Percentiles rank a stretch among this genome's conserved stretches.
Conservation (phyloP, 2,888 invertebrate genomes). For the Choreutis nemorana region DNA sequence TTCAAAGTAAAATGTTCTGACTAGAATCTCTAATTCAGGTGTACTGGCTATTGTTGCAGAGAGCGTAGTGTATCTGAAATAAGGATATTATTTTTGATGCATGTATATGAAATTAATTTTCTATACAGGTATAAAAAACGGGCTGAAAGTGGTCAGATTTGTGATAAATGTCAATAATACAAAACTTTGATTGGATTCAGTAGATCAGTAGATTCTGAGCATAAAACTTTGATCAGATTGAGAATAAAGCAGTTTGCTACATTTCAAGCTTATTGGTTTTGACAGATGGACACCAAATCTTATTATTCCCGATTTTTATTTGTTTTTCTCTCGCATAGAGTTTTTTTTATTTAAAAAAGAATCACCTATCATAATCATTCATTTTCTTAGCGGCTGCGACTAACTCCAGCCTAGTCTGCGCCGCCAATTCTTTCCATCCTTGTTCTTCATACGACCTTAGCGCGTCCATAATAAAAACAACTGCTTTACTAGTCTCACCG, state of each 20-base stretch:
- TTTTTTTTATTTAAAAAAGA: neutral
- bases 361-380: conserved; percentile 75
- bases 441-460: conserved; percentile 87
- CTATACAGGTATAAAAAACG: neutral
- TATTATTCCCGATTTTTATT: too few relatives aligned
- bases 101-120: neutral
- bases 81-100: neutral
- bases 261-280: too few relatives aligned
- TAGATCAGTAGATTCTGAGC: too few relatives aligned
- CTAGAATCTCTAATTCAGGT: conserved; percentile 75
- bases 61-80: conserved; percentile 74
- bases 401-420: conserved; percentile 83
- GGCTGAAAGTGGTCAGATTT: neutral
- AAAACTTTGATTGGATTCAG: conserved; percentile 2
- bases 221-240: too few relatives aligned
- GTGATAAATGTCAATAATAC: neutral
- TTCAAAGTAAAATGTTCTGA: conserved; percentile 80
- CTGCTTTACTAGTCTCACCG: conserved; percentile 87
- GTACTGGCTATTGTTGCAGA: conserved; percentile 84
- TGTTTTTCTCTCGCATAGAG: neutral
- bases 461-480: conserved; percentile 87
- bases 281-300: too few relatives aligned
- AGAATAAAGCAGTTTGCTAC: conserved; percentile 1
- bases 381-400: conserved; percentile 86
- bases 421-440: conserved; percentile 85